Evolutionary conservation across 2,113 vertebrate species (phyloP).

Genomic region (Xiphorhynchus elegans): DNA sequence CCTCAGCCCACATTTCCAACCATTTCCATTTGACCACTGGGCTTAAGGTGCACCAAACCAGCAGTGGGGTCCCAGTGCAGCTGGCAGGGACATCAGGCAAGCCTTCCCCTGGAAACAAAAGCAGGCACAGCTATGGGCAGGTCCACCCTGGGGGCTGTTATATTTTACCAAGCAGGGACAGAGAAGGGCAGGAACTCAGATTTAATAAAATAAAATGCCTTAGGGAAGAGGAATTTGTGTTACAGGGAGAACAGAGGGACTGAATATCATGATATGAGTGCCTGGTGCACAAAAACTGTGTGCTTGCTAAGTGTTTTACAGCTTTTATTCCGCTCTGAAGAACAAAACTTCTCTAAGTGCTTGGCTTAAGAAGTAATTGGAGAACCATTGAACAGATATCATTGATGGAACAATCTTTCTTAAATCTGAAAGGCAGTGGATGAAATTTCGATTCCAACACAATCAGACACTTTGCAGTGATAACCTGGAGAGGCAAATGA

Average conservation of each 20-base stretch:
- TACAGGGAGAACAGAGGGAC: not conserved
- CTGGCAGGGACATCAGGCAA: not conserved
- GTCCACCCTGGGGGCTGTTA: not conserved
- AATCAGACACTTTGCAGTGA: not conserved
- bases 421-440: not conserved
- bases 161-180: not conserved
- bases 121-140: not conserved
- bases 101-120: not conserved
- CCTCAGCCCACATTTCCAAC: not conserved
- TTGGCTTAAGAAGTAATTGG: not conserved
- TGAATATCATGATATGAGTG: not conserved
- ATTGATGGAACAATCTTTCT: not conserved
- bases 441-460: not conserved
- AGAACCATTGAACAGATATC: not conserved
- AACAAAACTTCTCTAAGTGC: not conserved
- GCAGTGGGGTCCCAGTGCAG: accelerated
- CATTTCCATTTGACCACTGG: not conserved
- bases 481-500: not conserved
- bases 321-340: not conserved
- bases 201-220: not conserved
- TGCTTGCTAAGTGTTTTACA: not conserved
- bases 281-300: not conserved
- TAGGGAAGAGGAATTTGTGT: not conserved
- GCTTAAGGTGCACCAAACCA: not conserved
- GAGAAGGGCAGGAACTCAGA: not conserved